Evolutionary conservation across 2,888 invertebrate genomes (phyloP).

Genomic region (Epistrophe eligans): DNA sequence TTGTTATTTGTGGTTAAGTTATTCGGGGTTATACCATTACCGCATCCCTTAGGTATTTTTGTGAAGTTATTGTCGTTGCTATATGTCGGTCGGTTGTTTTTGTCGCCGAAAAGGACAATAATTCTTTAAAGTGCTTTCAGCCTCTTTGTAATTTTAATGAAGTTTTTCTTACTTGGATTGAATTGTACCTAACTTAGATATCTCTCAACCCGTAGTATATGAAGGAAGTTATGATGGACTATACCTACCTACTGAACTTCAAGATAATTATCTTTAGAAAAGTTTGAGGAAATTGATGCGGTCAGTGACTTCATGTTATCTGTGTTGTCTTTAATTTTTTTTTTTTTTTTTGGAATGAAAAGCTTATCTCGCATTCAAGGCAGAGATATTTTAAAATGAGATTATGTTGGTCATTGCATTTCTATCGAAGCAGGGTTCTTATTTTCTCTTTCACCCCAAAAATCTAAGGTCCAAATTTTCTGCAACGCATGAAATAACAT

Average conservation of each 20-base stretch:
- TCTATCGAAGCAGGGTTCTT: background rate
- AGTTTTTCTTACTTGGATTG: constrained; percentile 21
- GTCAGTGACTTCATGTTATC: constrained; percentile 18
- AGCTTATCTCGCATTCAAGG: background rate
- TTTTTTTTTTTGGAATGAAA: background rate
- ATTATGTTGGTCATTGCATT: background rate
- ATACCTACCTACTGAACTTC: background rate
- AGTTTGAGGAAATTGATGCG: constrained; percentile 19
- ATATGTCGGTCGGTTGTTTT: background rate
- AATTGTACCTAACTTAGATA: background rate
- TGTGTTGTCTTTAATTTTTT: background rate
- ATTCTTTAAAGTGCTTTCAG: constrained; percentile 70
- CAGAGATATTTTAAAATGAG: background rate
- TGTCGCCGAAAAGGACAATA: constrained; percentile 23
- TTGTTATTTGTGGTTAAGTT: constrained; percentile 11
- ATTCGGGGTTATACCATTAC: background rate
- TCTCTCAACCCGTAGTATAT: constrained; percentile 14
- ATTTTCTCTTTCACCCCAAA: background rate
- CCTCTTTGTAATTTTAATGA: constrained; percentile 69
- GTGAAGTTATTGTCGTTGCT: background rate
- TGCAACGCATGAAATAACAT: background rate
- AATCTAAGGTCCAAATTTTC: background rate
- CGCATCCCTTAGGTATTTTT: constrained; percentile 4
- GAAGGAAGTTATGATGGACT: background rate
- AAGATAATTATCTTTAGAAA: constrained; percentile 18